Conservation (phyloP, 2,888 invertebrate genomes). For the Epinotia nisella region DNA sequence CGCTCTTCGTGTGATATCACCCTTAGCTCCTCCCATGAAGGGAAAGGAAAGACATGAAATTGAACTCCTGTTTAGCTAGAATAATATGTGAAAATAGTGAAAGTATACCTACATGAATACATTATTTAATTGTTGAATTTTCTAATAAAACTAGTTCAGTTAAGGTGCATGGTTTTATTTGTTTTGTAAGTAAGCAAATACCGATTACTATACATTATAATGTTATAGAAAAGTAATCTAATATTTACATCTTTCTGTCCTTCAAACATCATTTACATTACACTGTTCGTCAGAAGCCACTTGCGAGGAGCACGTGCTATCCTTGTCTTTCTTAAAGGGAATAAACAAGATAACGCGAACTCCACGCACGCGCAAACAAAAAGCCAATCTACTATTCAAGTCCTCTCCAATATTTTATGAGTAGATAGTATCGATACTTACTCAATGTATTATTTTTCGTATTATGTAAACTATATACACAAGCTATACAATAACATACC, state of each 20-base stretch:
- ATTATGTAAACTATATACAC: not conserved
- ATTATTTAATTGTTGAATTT: not conserved
- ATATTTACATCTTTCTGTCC: not conserved
- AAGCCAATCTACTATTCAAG: not conserved
- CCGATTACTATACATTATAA: not conserved
- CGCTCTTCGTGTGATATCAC: too few species aligned
- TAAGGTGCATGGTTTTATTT: slow-evolving; percentile 13
- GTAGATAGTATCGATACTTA: too few species aligned
- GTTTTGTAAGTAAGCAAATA: not conserved
- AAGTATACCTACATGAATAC: not conserved
- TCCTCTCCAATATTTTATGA: too few species aligned
- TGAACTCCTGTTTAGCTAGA: too few species aligned
- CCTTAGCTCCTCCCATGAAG: too few species aligned
- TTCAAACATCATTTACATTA: not conserved
- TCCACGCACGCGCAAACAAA: not conserved
- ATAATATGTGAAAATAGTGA: not conserved
- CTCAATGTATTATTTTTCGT: too few species aligned
- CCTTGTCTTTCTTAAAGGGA: too few species aligned
- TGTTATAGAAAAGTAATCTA: not conserved
- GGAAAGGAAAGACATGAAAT: not conserved
- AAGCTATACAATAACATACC: not conserved
- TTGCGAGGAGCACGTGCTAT: too few species aligned
- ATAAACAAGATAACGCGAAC: too few species aligned
- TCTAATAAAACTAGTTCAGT: slow-evolving; percentile 8
- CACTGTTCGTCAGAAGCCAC: too few species aligned